Base-by-base conservation (phyloP, 2,113 vertebrate genomes). In the Dicerorhinus sumatrensis region DNA sequence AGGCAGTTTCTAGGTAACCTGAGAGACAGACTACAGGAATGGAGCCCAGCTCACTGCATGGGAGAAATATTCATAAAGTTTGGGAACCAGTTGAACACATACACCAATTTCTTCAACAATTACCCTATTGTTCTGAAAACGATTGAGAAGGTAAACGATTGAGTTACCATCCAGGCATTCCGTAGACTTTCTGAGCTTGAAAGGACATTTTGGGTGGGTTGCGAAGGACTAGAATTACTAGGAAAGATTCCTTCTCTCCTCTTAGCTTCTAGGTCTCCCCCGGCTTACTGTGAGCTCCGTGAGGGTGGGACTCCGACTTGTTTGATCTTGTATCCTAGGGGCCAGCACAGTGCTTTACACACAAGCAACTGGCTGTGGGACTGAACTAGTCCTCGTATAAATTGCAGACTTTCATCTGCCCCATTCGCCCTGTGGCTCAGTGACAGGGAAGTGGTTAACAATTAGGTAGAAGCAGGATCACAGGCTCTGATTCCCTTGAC, bases 21-120 rank as follows among this genome's bases (percentile, higher is more conserved):
- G 76, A 97, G 84, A 42, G 92, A 98, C 89, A 97, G 99, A 89
- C 95, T 99, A 72, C 97, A 98, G 95, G 98, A 99, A 65, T 99
- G 99, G 99, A 98, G 98, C 13, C 98, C 99, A 3, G 95, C 98
- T 56, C 99, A 99, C 94, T 99, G 99, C 86, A 90, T 99, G 6
- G 99, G 99, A 51, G 99, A 99, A 25, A 98, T 99, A 96, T 98
- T 99, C 81, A 63, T 98, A 0, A 99, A 98, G 42, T 98, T 99
- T 93, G 99, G 98, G 97, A 98, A 98, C 60, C 98, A 98, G 31
- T 89, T 99, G 96, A 97, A 98, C 88, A 98, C 96, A 21, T 99
- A 99, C 58, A 99, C 98, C 91, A 99, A 99, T 98, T 99, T 99
- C 97, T 98, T 99, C 93, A 99, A 99, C 98, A 99, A 99, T 97